A percentile compares a stretch with the other conserved stretches of the same genome.
Conservation (phyloP, 2,797 vertebrate species). For the Amazona ochrocephala region DNA sequence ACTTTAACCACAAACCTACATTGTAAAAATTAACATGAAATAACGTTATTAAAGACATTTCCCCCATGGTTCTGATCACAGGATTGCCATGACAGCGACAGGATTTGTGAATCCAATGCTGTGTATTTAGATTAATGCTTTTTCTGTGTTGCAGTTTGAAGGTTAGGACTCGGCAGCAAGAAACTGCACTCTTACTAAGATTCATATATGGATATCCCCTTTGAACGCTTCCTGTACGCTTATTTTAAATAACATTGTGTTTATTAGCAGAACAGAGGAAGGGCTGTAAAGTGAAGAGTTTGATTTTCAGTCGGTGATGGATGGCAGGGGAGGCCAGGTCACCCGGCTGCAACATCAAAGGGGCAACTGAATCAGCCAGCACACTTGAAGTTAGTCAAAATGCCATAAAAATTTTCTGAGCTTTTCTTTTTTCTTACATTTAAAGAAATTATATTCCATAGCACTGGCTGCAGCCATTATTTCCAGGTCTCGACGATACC, state of each 20-base stretch:
- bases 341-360: slow-evolving; percentile 66
- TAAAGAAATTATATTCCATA: slow-evolving; percentile 60
- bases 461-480: slow-evolving; percentile 34
- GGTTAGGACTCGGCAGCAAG: neutral
- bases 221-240: slow-evolving; percentile 38
- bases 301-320: slow-evolving; percentile 64
- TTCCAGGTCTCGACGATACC: slow-evolving; percentile 15
- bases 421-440: slow-evolving; percentile 58
- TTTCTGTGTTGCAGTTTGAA: neutral
- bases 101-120: fast-evolving
- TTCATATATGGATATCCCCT: slow-evolving; percentile 51
- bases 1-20: neutral
- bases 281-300: slow-evolving; percentile 44
- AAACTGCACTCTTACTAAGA: slow-evolving; percentile 43
- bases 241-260: slow-evolving; percentile 61
- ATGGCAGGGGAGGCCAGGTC: slow-evolving; percentile 62
- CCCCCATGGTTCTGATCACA: neutral
- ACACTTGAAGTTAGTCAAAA: slow-evolving; percentile 69
- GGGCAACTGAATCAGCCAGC: slow-evolving; percentile 47
- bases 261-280: slow-evolving; percentile 64
- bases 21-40: neutral
- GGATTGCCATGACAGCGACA: neutral
- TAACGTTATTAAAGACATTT: neutral
- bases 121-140: neutral
- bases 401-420: slow-evolving; percentile 43